Evolutionary conservation across 2,797 vertebrate genomes (phyloP), one percentile per base, ranked within the genome.

Genomic region (Phrynocephalus vlangalii): DNA sequence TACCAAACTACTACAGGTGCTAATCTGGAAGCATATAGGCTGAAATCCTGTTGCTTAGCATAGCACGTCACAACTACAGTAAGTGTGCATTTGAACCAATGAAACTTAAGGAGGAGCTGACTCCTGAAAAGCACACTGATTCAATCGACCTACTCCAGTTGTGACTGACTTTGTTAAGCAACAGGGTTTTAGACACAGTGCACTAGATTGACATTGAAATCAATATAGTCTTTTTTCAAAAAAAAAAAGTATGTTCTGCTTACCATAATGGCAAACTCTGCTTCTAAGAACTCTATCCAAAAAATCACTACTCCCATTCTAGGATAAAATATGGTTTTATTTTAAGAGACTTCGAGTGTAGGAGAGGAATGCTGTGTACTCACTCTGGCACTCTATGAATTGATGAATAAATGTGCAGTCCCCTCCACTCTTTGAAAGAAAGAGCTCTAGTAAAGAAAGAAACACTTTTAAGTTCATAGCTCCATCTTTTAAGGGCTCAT

Each of bases 341-440:
- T 73, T 84, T 0, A 83, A n/a, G 3, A 94, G 52, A 92, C 63
- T 86, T 91, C 91, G 92, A 94, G 93, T 89, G 92, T 97, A 96
- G 95, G 96, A 96, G 94, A 97, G 94, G 96, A 97, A 97, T 92
- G 91, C 95, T 95, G 95, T 97, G 97, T 99, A 99, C 98, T 99
- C 98, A 99, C 98, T 97, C 97, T 97, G 98, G 98, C 98, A 98
- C 92, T 98, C 97, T 97, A 99, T 98, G 97, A 99, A 98, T 92
- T 99, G 98, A 96, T 98, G 98, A 96, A 98, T 98, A 98, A 98
- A 97, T 98, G 98, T 98, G 93, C 98, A 97, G 97, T 98, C 98
- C 97, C 97, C 98, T 97, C 97, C 98, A 96, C 98, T 99, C 98
- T 98, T 98, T 97, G 98, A 97, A 96, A 98, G 97, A 98, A 98